Conservation (phyloP, 2,113 vertebrate species). For the Oostethus manadensis region DNA sequence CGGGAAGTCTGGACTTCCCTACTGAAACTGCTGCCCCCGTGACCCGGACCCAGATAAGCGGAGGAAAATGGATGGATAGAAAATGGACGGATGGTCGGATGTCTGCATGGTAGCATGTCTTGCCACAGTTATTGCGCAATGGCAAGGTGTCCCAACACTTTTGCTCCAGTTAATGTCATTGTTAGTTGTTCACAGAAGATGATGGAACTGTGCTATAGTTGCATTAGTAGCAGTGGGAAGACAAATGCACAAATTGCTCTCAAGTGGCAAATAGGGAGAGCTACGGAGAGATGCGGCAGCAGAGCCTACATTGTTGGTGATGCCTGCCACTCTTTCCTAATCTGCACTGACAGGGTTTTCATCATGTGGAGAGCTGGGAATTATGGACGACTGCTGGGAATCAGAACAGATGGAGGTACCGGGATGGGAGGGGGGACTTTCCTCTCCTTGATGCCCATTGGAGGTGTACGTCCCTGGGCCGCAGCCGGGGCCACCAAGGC, state of each 20-base stretch:
- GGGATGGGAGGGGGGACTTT: slow-evolving; percentile 39
- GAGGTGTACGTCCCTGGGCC: slow-evolving; percentile 33
- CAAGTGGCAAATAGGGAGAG: slow-evolving; percentile 49
- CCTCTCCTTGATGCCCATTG: slow-evolving; percentile 50
- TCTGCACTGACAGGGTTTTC: slow-evolving; percentile 72
- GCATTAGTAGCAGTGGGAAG: not conserved
- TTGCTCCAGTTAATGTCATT: not conserved
- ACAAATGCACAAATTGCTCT: slow-evolving; percentile 56
- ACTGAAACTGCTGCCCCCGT: too few species aligned
- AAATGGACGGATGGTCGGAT: too few species aligned
- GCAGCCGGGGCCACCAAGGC: slow-evolving; percentile 60
- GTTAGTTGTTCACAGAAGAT: not conserved
- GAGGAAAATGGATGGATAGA: too few species aligned
- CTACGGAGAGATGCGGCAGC: slow-evolving; percentile 48
- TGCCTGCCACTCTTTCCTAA: slow-evolving; percentile 56
- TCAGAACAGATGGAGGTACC: slow-evolving; percentile 9
- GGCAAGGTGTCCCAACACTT: not conserved
- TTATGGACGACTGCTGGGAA: slow-evolving; percentile 39
- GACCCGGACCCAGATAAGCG: too few species aligned
- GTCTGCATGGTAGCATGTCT: not conserved
- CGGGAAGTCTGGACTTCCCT: too few species aligned
- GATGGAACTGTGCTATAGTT: not conserved
- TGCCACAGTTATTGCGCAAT: not conserved
- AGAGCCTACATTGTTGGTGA: slow-evolving; percentile 44
- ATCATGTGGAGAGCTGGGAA: slow-evolving; percentile 53